Evolutionary conservation across 2,888 invertebrate species (phyloP).

Genomic region (Mongoloraphidia duomilia): DNA sequence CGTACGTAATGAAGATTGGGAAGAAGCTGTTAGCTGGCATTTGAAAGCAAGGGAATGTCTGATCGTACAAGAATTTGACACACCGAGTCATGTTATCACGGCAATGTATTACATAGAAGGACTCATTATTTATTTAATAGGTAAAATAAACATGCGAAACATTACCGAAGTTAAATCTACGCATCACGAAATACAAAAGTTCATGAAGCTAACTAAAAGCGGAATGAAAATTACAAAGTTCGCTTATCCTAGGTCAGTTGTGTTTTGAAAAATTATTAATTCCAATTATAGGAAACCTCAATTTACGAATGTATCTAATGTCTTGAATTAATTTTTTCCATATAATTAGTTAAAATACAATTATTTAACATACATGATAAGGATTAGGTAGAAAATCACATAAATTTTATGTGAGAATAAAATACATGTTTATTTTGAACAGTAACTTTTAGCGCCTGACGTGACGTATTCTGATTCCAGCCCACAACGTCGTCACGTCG

Average conservation of each 20-base stretch:
- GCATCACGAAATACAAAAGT: slow-evolving; percentile 20
- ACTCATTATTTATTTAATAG: slow-evolving; percentile 36
- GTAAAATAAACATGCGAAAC: slow-evolving; percentile 23
- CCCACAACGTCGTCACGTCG: no score
- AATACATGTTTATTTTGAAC: no score
- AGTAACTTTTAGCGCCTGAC: no score
- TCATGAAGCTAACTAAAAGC: slow-evolving; percentile 21
- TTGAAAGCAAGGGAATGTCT: slow-evolving; percentile 28
- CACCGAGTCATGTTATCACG: slow-evolving; percentile 28
- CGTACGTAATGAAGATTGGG: slow-evolving; percentile 40
- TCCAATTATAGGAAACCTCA: not conserved
- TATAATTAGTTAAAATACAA: not conserved
- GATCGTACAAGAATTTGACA: slow-evolving; percentile 16
- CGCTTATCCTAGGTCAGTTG: slow-evolving; percentile 28
- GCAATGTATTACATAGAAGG: slow-evolving; percentile 40
- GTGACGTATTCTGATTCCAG: no score
- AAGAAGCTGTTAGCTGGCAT: slow-evolving; percentile 38
- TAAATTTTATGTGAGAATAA: no score
- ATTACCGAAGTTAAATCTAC: slow-evolving; percentile 18
- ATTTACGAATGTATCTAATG: no score
- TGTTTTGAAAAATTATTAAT: slow-evolving; percentile 8
- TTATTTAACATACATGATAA: not conserved
- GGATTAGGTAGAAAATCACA: no score
- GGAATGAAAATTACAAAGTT: slow-evolving; percentile 20
- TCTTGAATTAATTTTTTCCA: no score